Percentiles rank a stretch among this genome's conserved stretches.
These are phyloP conservation scores for Sphaerophoria rueppellii DNA, from an alignment of 2,888 invertebrate species.

Conservation along the genomic window DNA sequence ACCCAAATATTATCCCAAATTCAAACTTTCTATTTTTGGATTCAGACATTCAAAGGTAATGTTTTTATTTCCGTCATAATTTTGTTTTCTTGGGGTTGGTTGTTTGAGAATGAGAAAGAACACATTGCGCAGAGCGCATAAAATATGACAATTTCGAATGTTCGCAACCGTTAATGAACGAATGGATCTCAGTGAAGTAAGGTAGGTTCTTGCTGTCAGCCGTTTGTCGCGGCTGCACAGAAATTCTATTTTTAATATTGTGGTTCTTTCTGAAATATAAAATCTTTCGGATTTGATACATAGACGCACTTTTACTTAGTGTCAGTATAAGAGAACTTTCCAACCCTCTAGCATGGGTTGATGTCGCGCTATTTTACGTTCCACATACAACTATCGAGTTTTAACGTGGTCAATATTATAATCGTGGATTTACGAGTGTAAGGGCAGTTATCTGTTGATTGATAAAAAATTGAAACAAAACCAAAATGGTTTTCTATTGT, in stretches of 20 bases:
- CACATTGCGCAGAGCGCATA: constrained; percentile 5
- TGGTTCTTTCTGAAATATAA: constrained; percentile 37
- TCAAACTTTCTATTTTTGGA: constrained; percentile 51
- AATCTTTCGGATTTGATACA: constrained; percentile 28
- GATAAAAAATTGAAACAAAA: constrained; percentile 24
- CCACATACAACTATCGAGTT: constrained; percentile 35
- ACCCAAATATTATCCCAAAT: neutral
- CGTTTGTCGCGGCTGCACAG: constrained; percentile 17
- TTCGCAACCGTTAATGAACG: neutral
- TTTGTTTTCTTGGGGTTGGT: neutral
- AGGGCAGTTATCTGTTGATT: constrained; percentile 37
- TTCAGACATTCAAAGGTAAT: constrained; percentile 20
- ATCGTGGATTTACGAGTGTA: constrained; percentile 27
- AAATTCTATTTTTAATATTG: constrained; percentile 67
- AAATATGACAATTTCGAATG: neutral
- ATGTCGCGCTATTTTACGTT: constrained; percentile 44
- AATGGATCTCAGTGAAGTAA: constrained; percentile 26
- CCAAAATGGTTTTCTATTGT: constrained; percentile 60
- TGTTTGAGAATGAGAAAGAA: neutral
- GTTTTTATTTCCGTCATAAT: constrained; percentile 12
- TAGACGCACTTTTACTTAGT: neutral
- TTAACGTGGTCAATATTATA: constrained; percentile 45
- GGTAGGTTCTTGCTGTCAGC: constrained; percentile 52
- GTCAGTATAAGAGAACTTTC: constrained; percentile 54
- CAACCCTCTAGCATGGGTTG: constrained; percentile 60